Percentiles rank a stretch among this genome's conserved stretches.
Evolutionary conservation across 2,888 invertebrate species (phyloP).

Genomic region (Xanthia togata): DNA sequence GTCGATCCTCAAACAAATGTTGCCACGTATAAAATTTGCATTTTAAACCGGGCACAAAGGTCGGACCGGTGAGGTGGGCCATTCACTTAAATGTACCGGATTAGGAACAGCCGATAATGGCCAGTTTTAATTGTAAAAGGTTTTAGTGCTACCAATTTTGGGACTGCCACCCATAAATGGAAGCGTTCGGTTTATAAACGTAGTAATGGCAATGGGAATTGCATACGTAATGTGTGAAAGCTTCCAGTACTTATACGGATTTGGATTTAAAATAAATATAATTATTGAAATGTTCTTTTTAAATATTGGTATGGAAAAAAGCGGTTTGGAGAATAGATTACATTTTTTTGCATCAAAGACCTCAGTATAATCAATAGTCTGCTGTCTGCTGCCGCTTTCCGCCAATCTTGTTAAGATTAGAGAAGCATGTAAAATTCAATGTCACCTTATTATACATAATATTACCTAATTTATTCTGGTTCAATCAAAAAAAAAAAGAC

Average conservation of each 20-base stretch:
- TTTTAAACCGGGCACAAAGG: constrained; percentile 77
- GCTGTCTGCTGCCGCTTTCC: too few relatives aligned
- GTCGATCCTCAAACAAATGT: constrained; percentile 58
- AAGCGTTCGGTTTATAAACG: constrained; percentile 50
- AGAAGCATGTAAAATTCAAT: too few relatives aligned
- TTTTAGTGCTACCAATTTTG: constrained; percentile 67
- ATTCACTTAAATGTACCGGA: constrained; percentile 78
- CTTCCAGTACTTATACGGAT: background rate
- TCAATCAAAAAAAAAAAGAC: too few relatives aligned
- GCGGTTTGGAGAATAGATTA: background rate
- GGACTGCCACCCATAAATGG: constrained; percentile 62
- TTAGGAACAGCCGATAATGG: constrained; percentile 82
- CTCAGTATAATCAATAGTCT: background rate
- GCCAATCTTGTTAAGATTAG: too few relatives aligned
- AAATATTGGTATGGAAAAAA: constrained; percentile 7
- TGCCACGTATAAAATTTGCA: constrained; percentile 73
- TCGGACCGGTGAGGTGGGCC: constrained; percentile 77
- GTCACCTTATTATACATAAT: too few relatives aligned
- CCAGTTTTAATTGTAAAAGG: constrained; percentile 80
- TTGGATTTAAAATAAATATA: constrained; percentile 25
- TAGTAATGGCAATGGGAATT: constrained; percentile 42
- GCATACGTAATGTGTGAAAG: constrained; percentile 52
- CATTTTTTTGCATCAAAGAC: background rate
- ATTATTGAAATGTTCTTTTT: background rate
- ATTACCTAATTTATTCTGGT: too few relatives aligned